Evolutionary conservation across 2,113 vertebrate species (phyloP), one percentile per base, ranked within the genome.

Genomic region (Leucosticte australis): DNA sequence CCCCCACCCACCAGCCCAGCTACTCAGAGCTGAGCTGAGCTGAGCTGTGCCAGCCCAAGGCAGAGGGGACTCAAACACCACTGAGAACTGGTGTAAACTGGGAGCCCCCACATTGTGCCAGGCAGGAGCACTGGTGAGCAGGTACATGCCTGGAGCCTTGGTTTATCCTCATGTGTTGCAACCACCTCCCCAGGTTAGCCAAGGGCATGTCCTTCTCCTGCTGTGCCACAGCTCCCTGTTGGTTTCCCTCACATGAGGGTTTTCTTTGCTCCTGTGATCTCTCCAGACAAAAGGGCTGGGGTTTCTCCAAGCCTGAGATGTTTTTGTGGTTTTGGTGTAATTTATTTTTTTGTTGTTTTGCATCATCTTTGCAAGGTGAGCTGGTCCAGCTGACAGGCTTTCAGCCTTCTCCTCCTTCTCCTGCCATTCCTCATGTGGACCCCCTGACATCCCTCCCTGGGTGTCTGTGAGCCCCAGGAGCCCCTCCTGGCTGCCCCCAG

Each of bases 211-310:
- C 68, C 96, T 95, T 76, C 89, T 91, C 74, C 90, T 88, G 52
- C 87, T 96, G 63, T 96, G 92, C 92, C 96, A 65, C 80, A 52
- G 77, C 94, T 97, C 96, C 92, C 94, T 11, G 10, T 52, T 87
- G 81, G 83, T 83, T 90, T 94, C 85, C 83, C 92, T 95, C 83
- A 64, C 24, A 0, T 1, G 42, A 97, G 55, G 24, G 42, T 76
- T 92, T 87, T 94, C 62, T 4, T 97, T 95, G 85, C 49, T 92
- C 14, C 87, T 90, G 92, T 86, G 83, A 65, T 81, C 44, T 91
- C 63, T 82, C n/a, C 82, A 77, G 88, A 94, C 86, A 83, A 89
- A 91, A 93, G 50, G 31, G 9, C 70, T 95, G 91, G 76, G 59
- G 13, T 59, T 76, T 65, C 77, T 92, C 88, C 86, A 71, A 62